Percentiles rank a stretch among this genome's conserved stretches.
Conservation (phyloP, 1,140 invertebrate genomes). For the Helicorthomorpha holstii region DNA sequence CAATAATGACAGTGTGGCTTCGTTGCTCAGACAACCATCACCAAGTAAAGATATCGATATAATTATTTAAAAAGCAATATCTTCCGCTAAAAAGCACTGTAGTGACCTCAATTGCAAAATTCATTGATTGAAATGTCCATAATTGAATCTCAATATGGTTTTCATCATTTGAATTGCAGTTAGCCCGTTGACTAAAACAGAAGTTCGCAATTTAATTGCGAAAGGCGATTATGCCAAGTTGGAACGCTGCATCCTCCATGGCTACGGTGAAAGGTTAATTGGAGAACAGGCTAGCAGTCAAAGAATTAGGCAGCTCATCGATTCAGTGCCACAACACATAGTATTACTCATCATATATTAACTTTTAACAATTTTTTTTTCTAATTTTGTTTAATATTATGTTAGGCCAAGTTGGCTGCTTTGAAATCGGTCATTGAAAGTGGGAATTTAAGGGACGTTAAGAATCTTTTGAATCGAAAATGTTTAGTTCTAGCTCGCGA, state of each 20-base stretch:
- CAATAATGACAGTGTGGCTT: not conserved
- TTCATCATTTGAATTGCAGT: constrained; percentile 5
- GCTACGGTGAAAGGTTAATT: constrained; percentile 26
- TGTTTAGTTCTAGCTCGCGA: constrained; percentile 50
- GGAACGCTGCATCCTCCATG: constrained; percentile 27
- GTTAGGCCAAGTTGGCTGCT: not conserved
- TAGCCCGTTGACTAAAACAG: not conserved
- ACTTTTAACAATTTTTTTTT: not conserved
- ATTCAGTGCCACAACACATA: constrained; percentile 73
- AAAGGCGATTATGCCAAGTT: constrained; percentile 24
- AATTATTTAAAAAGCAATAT: no score
- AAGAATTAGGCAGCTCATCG: constrained; percentile 36
- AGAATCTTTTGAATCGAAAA: constrained; percentile 38
- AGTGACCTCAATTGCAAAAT: no score
- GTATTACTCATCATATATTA: constrained; percentile 26
- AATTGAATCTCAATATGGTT: no score
- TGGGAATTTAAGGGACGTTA: constrained; percentile 43
- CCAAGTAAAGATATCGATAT: not conserved
- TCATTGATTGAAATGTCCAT: no score
- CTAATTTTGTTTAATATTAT: not conserved
- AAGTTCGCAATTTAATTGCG: constrained; percentile 10
- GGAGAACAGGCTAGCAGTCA: constrained; percentile 18
- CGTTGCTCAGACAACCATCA: not conserved
- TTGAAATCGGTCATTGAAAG: not conserved
- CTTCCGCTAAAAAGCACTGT: no score